phyloP scores from a whole-genome alignment of 2,797 vertebrate species.

The Threskiornis aethiopicus region DNA sequence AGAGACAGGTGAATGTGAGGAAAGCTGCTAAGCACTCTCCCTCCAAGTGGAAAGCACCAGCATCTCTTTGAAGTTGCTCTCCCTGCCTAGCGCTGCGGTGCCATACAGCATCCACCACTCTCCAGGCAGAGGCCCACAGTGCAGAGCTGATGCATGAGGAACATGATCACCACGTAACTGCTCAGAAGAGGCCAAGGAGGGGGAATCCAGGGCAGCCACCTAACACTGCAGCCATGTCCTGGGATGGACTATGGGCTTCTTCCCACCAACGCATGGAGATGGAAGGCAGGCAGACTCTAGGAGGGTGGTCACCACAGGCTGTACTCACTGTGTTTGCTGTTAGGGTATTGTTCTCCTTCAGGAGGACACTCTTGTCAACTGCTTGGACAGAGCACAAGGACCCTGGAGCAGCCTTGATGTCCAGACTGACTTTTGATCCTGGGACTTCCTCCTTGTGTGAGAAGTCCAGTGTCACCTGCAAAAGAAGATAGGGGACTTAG shows the following conservation, averaged over 20 bases:
- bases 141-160: neutral
- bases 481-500: neutral
- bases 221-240: neutral
- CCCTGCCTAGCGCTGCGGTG: neutral
- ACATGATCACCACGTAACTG: neutral
- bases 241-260: neutral
- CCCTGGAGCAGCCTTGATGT: conserved; percentile 76
- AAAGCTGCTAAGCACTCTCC: neutral
- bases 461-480: conserved; percentile 84
- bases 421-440: conserved; percentile 71
- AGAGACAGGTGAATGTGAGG: neutral
- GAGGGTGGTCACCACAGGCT: neutral
- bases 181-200: neutral
- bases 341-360: conserved; percentile 72
- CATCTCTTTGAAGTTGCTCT: neutral
- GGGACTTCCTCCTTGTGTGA: conserved; percentile 76
- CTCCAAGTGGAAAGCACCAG: neutral
- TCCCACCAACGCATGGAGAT: neutral
- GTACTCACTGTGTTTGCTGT: conserved; percentile 72
- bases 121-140: neutral
- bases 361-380: conserved; percentile 84
- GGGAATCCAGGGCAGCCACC: neutral
- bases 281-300: neutral
- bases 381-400: conserved; percentile 85
- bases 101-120: neutral